Conservation (phyloP, 2,113 vertebrate species). For the Haplotaxodon microlepis region DNA sequence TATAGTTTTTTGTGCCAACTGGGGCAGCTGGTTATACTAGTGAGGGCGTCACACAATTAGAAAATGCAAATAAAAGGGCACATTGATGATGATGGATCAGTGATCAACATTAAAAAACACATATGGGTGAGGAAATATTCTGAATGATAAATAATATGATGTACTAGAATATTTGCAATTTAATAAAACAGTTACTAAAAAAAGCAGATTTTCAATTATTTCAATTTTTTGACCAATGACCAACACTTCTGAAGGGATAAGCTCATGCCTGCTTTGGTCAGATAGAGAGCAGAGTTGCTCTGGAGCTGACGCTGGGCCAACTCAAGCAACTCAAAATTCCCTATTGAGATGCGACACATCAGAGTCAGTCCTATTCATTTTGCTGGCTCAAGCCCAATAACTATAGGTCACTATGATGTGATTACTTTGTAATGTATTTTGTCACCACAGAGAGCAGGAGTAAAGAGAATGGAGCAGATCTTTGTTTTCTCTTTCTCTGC, state of each 20-base stretch:
- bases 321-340: not conserved
- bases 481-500: constrained; percentile 4
- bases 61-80: not conserved
- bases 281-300: constrained; percentile 26
- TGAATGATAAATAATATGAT: not conserved
- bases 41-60: not conserved
- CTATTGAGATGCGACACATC: not conserved
- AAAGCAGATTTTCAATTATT: not conserved
- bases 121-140: not conserved
- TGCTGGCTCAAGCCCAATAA: constrained; percentile 20
- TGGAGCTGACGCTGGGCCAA: not conserved
- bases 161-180: not conserved
- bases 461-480: not conserved
- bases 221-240: not conserved
- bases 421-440: constrained; percentile 13
- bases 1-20: not conserved
- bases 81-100: not conserved
- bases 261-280: not conserved
- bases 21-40: not conserved
- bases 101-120: not conserved
- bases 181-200: not conserved
- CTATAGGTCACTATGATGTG: constrained; percentile 8
- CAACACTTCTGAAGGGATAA: not conserved
- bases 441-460: not conserved
- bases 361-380: not conserved